phyloP scores from a whole-genome alignment of 2,888 invertebrate genomes.

The Agonopterix heracliana region DNA sequence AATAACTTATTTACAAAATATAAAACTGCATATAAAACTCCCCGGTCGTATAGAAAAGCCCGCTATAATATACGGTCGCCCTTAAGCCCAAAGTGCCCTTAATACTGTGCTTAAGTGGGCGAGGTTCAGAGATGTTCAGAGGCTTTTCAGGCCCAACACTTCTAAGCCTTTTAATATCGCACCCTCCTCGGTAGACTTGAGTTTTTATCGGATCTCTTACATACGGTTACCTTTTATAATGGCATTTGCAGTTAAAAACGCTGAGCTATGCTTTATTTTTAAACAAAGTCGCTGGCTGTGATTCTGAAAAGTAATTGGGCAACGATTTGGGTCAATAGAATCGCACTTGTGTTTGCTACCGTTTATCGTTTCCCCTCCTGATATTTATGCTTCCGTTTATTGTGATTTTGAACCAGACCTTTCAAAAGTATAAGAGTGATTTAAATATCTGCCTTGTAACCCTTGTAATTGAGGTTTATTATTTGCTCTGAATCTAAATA shows the following conservation, averaged over 20 bases:
- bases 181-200: conserved; percentile 50
- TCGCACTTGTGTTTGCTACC: too few relatives aligned
- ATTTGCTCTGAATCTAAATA: too few relatives aligned
- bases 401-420: too few relatives aligned
- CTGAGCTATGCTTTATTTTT: neutral
- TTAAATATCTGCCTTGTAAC: too few relatives aligned
- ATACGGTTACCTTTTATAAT: conserved; percentile 58
- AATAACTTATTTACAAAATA: neutral
- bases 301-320: too few relatives aligned
- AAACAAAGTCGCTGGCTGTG: too few relatives aligned
- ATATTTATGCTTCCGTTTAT: too few relatives aligned
- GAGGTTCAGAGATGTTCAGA: conserved; percentile 67
- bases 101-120: conserved; percentile 73
- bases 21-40: conserved; percentile 35
- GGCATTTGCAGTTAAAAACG: conserved; percentile 34
- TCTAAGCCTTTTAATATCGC: conserved; percentile 73
- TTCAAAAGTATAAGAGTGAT: too few relatives aligned
- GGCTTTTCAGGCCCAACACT: conserved; percentile 72
- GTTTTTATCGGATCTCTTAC: conserved; percentile 50
- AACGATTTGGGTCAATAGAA: too few relatives aligned
- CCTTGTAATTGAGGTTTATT: too few relatives aligned
- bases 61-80: conserved; percentile 61
- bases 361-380: too few relatives aligned
- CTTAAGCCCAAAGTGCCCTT: conserved; percentile 69
- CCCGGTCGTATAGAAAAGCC: conserved; percentile 40